These are phyloP conservation scores for Campylomormyrus numenius DNA, from an alignment of 2,113 vertebrate species.

Conservation along the genomic window DNA sequence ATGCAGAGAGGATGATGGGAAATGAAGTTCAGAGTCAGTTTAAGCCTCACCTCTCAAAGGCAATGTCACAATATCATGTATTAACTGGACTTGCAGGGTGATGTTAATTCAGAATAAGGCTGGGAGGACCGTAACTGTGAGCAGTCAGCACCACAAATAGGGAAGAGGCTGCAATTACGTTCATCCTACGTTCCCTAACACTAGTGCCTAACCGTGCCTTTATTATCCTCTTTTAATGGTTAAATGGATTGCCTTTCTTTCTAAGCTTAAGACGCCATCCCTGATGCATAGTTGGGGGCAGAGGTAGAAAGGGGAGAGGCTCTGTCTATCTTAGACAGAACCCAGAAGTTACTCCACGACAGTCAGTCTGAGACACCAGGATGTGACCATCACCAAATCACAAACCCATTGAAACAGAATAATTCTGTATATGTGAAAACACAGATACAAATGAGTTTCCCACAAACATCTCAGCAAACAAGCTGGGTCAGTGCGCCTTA, in stretches of 20 bases:
- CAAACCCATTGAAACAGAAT: not conserved
- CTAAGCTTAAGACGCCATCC: not conserved
- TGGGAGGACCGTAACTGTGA: not conserved
- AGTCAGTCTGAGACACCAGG: not conserved
- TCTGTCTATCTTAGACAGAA: not conserved
- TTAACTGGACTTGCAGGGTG: not conserved
- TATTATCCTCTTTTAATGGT: not conserved
- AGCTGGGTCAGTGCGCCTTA: not conserved
- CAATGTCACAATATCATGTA: not conserved
- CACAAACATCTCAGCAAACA: not conserved
- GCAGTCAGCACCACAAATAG: not conserved
- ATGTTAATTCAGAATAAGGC: not conserved
- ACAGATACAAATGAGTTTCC: not conserved
- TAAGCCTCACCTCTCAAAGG: not conserved
- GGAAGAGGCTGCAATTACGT: not conserved
- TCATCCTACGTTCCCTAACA: not conserved
- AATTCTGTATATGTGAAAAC: not conserved
- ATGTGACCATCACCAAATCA: not conserved
- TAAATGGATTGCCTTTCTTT: not conserved
- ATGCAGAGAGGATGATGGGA: constrained; percentile 10
- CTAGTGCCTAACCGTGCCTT: not conserved
- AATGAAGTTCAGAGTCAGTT: not conserved
- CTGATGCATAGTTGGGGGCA: not conserved
- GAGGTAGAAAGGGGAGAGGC: not conserved
- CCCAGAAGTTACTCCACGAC: not conserved